Conservation (phyloP, 1,140 invertebrate species). For the Thereuonema tuberculata region DNA sequence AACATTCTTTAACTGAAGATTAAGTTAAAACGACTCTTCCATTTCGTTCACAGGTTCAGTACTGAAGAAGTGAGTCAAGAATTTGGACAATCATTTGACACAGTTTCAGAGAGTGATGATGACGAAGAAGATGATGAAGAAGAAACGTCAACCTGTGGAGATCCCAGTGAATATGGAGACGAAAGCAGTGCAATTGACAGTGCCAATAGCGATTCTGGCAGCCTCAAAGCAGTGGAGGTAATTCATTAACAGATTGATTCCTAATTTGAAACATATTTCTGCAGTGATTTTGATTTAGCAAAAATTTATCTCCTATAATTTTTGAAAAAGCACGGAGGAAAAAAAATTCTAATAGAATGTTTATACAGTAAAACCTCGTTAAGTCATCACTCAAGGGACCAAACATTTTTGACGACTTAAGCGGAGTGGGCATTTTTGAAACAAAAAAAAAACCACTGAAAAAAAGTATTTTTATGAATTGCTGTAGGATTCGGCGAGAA, state of each 20-base stretch:
- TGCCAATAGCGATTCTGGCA: conserved; percentile 12
- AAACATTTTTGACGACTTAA: no score
- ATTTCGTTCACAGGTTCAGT: conserved; percentile 3
- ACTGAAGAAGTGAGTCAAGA: conserved; percentile 6
- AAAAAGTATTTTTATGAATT: no score
- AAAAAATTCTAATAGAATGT: neutral
- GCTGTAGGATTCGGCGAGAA: no score
- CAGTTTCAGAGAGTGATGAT: conserved; percentile 13
- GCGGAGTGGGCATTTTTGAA: no score
- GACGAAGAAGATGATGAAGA: conserved; percentile 10
- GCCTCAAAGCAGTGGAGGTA: conserved; percentile 19
- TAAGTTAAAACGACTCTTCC: no score
- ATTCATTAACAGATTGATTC: neutral
- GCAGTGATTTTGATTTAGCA: neutral
- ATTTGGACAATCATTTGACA: conserved; percentile 16
- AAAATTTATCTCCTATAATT: neutral
- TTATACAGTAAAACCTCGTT: no score
- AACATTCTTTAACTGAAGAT: no score
- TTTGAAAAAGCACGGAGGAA: neutral
- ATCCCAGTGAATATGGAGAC: neutral
- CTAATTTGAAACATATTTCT: neutral
- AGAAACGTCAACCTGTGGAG: conserved; percentile 3
- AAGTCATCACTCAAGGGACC: no score
- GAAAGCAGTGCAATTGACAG: neutral
- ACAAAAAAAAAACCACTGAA: no score